These are phyloP conservation scores for Pegoplata infirma DNA, from an alignment of 2,888 invertebrate genomes.

Conservation along the genomic window DNA sequence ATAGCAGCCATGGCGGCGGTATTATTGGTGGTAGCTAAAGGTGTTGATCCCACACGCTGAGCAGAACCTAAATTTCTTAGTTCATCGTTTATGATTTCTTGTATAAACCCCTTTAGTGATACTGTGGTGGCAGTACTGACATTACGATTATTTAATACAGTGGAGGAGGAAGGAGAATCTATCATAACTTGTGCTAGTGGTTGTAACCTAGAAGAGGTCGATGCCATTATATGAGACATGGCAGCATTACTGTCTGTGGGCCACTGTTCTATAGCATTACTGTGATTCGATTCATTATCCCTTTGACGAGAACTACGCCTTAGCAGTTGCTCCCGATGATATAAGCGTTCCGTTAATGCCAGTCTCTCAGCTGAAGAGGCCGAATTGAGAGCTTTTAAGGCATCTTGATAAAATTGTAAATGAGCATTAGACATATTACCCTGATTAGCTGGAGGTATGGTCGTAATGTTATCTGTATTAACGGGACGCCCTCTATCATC, in stretches of 20 bases:
- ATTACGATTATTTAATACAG: constrained; percentile 62
- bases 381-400: constrained; percentile 70
- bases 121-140: constrained; percentile 67
- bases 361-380: constrained; percentile 69
- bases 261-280: constrained; percentile 49
- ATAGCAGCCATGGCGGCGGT: constrained; percentile 66
- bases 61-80: constrained; percentile 60
- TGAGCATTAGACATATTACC: constrained; percentile 73
- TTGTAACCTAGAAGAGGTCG: constrained; percentile 28
- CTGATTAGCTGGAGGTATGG: constrained; percentile 67
- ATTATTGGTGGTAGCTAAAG: constrained; percentile 43
- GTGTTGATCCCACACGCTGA: constrained; percentile 44
- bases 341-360: constrained; percentile 71
- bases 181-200: constrained; percentile 58
- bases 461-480: constrained; percentile 65
- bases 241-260: constrained; percentile 55
- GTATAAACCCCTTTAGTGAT: constrained; percentile 73
- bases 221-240: constrained; percentile 38
- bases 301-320: constrained; percentile 71
- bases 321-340: constrained; percentile 70
- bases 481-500: constrained; percentile 72
- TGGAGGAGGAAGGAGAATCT: constrained; percentile 67
- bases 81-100: constrained; percentile 71
- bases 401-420: constrained; percentile 74
- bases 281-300: constrained; percentile 65